Conservation (phyloP, 2,113 vertebrate species). For the Rhizomys pruinosus region DNA sequence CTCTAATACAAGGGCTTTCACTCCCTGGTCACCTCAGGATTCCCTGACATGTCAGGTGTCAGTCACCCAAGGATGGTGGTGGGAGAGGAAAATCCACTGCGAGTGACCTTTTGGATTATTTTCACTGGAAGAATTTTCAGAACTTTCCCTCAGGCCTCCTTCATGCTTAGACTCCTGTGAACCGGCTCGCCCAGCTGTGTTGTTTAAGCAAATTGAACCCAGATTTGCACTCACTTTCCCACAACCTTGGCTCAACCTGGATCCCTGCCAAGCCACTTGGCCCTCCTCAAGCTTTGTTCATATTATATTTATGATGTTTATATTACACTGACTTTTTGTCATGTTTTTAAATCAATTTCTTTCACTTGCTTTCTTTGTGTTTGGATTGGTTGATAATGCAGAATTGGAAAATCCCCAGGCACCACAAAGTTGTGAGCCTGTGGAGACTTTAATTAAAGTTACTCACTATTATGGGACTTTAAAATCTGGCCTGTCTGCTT, state of each 20-base stretch:
- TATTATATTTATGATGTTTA: conserved; percentile 88
- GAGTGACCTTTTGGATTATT: conserved; percentile 41
- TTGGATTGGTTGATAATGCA: conserved; percentile 82
- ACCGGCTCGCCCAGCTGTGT: conserved; percentile 41
- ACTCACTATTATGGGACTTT: conserved; percentile 76
- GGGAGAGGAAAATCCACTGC: not conserved
- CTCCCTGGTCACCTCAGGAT: not conserved
- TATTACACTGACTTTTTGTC: conserved; percentile 86
- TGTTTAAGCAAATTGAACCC: conserved; percentile 72
- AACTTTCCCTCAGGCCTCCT: conserved; percentile 51
- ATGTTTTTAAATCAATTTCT: conserved; percentile 83
- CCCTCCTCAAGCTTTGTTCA: conserved; percentile 84
- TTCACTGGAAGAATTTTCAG: not conserved
- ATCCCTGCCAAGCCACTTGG: conserved; percentile 84
- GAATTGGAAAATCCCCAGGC: conserved; percentile 84
- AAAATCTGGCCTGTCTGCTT: conserved; percentile 75
- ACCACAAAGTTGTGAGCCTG: conserved; percentile 82
- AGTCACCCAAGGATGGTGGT: not conserved
- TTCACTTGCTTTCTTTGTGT: conserved; percentile 79
- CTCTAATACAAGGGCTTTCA: not conserved
- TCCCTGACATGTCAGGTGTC: not conserved
- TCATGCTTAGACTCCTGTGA: conserved; percentile 32
- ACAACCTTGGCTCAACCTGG: conserved; percentile 80
- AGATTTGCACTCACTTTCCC: conserved; percentile 79
- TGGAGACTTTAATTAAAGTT: conserved; percentile 87